phyloP scores from a whole-genome alignment of 2,113 vertebrate species.

The Saimiri boliviensis region DNA sequence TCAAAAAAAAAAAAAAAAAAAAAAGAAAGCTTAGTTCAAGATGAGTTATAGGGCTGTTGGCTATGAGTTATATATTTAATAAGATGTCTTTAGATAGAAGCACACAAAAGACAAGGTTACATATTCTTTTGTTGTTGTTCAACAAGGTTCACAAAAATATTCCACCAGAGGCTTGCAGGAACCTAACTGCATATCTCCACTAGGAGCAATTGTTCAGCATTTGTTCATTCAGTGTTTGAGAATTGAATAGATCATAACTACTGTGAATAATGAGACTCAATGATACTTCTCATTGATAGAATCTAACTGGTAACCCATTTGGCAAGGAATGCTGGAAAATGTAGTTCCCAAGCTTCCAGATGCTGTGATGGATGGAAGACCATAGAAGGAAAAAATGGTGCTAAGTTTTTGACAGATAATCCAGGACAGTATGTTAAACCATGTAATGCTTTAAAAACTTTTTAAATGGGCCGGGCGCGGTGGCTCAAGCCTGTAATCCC shows the following conservation, averaged over 20 bases:
- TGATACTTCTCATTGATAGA: not conserved
- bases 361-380: not conserved
- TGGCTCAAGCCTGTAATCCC: too few relatives aligned
- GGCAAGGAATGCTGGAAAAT: not conserved
- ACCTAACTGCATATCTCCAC: not conserved
- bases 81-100: conserved; percentile 10
- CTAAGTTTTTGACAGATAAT: not conserved
- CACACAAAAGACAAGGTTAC: not conserved
- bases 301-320: not conserved
- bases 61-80: not conserved
- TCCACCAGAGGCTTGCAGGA: not conserved
- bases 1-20: too few relatives aligned
- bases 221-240: not conserved
- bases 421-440: not conserved
- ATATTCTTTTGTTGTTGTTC: too few relatives aligned
- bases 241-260: not conserved
- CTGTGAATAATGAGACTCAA: not conserved
- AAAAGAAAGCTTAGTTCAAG: too few relatives aligned
- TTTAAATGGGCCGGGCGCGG: too few relatives aligned
- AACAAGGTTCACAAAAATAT: not conserved
- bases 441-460: not conserved
- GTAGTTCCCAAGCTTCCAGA: not conserved
- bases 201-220: not conserved
- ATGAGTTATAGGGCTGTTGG: not conserved
- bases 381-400: not conserved